Conservation (phyloP, 2,888 invertebrate genomes). For the Lagria hirta region DNA sequence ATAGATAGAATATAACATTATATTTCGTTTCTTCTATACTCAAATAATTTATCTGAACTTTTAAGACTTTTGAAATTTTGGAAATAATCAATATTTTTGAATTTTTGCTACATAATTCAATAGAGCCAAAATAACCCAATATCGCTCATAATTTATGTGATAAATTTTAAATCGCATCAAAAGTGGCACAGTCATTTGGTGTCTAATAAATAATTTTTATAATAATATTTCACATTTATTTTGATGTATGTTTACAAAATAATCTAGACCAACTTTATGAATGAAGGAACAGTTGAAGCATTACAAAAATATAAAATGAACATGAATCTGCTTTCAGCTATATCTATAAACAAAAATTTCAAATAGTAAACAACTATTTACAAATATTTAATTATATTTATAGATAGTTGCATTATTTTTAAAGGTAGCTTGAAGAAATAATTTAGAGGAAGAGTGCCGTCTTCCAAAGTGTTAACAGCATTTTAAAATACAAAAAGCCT, state of each 20-base stretch:
- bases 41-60: too few relatives aligned
- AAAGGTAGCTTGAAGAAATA: slow-evolving; percentile 9
- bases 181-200: slow-evolving; percentile 9
- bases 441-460: slow-evolving; percentile 17
- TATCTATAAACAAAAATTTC: too few relatives aligned
- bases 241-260: slow-evolving; percentile 25
- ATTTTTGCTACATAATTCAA: too few relatives aligned
- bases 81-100: too few relatives aligned
- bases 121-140: too few relatives aligned
- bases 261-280: slow-evolving; percentile 20
- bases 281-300: slow-evolving; percentile 21
- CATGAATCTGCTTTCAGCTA: not conserved
- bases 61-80: too few relatives aligned
- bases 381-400: not conserved
- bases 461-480: slow-evolving; percentile 18
- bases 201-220: slow-evolving; percentile 20
- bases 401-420: slow-evolving; percentile 1
- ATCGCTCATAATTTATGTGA: slow-evolving; percentile 4
- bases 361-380: too few relatives aligned
- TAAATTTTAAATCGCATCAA: slow-evolving; percentile 8
- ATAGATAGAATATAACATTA: too few relatives aligned
- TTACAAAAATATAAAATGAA: slow-evolving; percentile 5
- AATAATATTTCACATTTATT: slow-evolving; percentile 18
- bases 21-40: too few relatives aligned
- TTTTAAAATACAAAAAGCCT: slow-evolving; percentile 22